A percentile compares a stretch with the other conserved stretches of the same genome.
Conservation (phyloP, 1,140 invertebrate genomes). For the Agrilus planipennis region DNA sequence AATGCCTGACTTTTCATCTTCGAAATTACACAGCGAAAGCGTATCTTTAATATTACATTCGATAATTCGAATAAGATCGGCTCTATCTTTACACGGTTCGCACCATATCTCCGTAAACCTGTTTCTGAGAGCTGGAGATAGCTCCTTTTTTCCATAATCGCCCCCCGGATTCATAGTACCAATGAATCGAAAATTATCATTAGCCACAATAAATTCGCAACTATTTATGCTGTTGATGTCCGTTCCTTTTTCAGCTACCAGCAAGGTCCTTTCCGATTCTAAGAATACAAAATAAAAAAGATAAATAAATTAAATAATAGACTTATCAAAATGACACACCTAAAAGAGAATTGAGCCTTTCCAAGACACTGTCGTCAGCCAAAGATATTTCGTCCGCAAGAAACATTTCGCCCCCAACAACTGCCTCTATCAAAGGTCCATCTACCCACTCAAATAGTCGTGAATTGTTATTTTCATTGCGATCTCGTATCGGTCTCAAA, state of each 20-base stretch:
- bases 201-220: slow-evolving; percentile 56
- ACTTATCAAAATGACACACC: slow-evolving; percentile 25
- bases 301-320: not conserved
- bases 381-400: slow-evolving; percentile 98
- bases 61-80: slow-evolving; percentile 69
- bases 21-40: slow-evolving; percentile 40
- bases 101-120: slow-evolving; percentile 99
- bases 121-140: slow-evolving; percentile 94
- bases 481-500: slow-evolving; percentile 75
- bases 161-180: slow-evolving; percentile 99
- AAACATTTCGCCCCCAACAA: slow-evolving; percentile 80
- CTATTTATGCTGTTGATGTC: slow-evolving; percentile 34
- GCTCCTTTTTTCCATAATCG: slow-evolving; percentile 98
- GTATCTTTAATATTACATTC: slow-evolving; percentile 59
- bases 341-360: slow-evolving; percentile 91
- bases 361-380: slow-evolving; percentile 96
- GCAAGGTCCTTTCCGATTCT: slow-evolving; percentile 83
- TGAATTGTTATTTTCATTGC: slow-evolving; percentile 29
- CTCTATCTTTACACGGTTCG: slow-evolving; percentile 48
- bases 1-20: slow-evolving; percentile 43
- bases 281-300: slow-evolving; percentile 18
- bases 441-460: slow-evolving; percentile 96
- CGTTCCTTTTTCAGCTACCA: slow-evolving; percentile 80
- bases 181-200: slow-evolving; percentile 76
- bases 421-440: slow-evolving; percentile 85